Evolutionary conservation across 2,113 vertebrate species (phyloP).

Genomic region (Pelusios castaneus): DNA sequence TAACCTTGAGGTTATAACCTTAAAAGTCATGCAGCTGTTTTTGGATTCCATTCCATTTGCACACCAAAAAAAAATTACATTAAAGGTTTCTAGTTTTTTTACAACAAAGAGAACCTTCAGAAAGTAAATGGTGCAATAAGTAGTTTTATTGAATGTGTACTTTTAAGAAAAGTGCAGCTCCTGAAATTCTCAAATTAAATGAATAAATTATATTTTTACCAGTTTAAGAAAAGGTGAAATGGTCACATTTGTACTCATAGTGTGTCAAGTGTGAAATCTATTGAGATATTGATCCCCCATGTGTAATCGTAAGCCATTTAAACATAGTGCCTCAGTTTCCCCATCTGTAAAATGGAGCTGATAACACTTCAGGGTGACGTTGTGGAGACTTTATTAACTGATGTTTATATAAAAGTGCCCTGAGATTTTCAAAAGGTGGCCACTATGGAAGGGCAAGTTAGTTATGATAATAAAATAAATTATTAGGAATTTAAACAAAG

Average conservation of each 20-base stretch:
- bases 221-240: not conserved
- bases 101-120: slow-evolving; percentile 10
- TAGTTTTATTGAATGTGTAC: not conserved
- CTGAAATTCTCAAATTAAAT: slow-evolving; percentile 23
- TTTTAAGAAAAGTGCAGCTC: not conserved
- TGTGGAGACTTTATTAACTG: not conserved
- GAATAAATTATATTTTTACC: slow-evolving; percentile 16
- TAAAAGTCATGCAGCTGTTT: not conserved
- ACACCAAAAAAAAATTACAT: not conserved
- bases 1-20: not conserved
- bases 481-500: not conserved
- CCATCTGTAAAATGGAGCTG: not conserved
- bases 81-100: not conserved
- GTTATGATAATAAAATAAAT: not conserved
- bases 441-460: not conserved
- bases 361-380: not conserved
- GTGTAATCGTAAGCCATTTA: not conserved
- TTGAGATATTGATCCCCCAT: not conserved
- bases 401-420: not conserved
- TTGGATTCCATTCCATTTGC: not conserved
- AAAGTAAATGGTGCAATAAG: slow-evolving; percentile 24
- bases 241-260: not conserved
- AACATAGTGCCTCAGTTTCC: not conserved
- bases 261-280: not conserved
- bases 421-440: not conserved